Conservation (phyloP, 2,113 vertebrate species). For the Coregonus clupeaformis region DNA sequence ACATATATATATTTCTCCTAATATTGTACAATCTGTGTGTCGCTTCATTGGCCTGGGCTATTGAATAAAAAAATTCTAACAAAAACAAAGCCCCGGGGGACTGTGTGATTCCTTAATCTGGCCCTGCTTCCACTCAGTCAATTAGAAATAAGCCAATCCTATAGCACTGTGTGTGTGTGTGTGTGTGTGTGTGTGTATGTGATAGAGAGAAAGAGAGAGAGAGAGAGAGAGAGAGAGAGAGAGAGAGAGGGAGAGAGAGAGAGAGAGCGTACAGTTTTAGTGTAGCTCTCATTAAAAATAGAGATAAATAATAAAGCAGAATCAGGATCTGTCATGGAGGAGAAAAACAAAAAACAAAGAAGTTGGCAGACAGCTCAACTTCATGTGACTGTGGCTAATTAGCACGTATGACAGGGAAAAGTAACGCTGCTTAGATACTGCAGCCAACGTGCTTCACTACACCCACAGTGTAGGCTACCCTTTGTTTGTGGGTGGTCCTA, state of each 20-base stretch:
- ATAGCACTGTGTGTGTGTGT: background rate
- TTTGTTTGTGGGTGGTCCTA: slow-evolving; percentile 33
- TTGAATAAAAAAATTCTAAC: no score
- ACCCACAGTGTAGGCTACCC: background rate
- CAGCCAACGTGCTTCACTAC: slow-evolving; percentile 30
- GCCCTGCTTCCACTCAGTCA: slow-evolving; percentile 28
- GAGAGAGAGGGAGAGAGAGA: background rate
- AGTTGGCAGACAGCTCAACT: slow-evolving; percentile 27
- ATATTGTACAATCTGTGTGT: no score
- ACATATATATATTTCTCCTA: no score
- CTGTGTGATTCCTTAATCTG: no score
- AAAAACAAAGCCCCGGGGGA: no score
- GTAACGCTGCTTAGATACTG: background rate
- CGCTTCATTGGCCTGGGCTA: no score
- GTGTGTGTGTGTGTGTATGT: no score
- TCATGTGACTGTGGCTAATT: slow-evolving; percentile 47
- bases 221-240: no score
- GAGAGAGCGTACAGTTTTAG: background rate
- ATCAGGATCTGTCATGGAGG: slow-evolving; percentile 37
- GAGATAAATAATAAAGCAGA: slow-evolving; percentile 32
- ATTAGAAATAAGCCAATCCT: slow-evolving; percentile 31
- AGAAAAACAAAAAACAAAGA: slow-evolving; percentile 5
- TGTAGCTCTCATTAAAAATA: slow-evolving; percentile 58
- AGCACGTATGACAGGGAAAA: slow-evolving; percentile 18
- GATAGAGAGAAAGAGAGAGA: slow-evolving; percentile 1